Base-by-base conservation (phyloP, 1,140 invertebrate species). In the Cotesia glomerata region DNA sequence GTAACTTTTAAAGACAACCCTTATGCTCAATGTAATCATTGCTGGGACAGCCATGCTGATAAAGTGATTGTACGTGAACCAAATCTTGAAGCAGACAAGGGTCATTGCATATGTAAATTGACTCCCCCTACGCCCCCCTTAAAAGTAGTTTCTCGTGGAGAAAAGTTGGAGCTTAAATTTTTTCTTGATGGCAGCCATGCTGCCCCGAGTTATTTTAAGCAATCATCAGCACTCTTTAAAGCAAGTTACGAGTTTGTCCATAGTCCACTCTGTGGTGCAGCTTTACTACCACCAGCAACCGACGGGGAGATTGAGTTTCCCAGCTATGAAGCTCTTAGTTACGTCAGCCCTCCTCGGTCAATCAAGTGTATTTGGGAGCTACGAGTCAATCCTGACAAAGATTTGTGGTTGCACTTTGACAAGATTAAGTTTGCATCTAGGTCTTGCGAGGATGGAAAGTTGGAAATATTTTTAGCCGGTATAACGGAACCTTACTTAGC, bases 311-410 rank as follows among this genome's bases (percentile, higher is more conserved):
- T 95, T 11, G 91, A 94, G 65, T 95, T 95, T 81, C 95, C 94
- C 0, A 93, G 93, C 79, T 93, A 94, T 80, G 94, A 95, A 80
- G 93, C 93, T 0, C 87, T 95, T 52, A 93, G 93, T 2, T 93
- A 92, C 77, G 91, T 92, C 0, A 91, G 92, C 75, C 91, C 92
- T 8, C 92, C 92, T 0, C 91, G 93, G 68, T 89, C 90, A 0
- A 93, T 95, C 63, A 93, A 94, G 76, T 97, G 95, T 80, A 94
- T 96, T 66, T 96, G 95, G 95, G 94, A 96, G 79, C 86, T 96
- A 34, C 90, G 91, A 70, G 93, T 95, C 3, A 93, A 93, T 72
- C 89, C 90, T 63, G 93, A 95, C 49, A 87, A 93, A 54, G 94
- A 96, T 84, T 88, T 96, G 4, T 95, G 93, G 92, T 82, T 97